Evolutionary conservation across 2,888 invertebrate species (phyloP).

Genomic region (Ceriagrion tenellum): DNA sequence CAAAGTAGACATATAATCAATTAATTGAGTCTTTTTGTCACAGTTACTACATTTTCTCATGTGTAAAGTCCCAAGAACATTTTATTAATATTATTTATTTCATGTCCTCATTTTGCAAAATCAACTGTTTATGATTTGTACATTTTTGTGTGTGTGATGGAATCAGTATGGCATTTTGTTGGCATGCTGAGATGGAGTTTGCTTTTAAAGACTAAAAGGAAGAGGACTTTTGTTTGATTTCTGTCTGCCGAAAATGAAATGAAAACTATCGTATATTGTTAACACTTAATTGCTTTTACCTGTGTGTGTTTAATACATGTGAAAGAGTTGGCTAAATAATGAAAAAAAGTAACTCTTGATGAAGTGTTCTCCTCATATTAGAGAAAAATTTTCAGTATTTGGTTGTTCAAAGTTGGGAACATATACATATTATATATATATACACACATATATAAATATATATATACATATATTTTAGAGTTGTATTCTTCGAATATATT

Average conservation of each 20-base stretch:
- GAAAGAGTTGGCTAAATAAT: constrained; percentile 11
- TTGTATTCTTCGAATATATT: constrained; percentile 67
- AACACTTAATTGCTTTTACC: constrained; percentile 12
- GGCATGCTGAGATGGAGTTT: not conserved
- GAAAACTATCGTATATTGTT: constrained; percentile 31
- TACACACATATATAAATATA: constrained; percentile 54
- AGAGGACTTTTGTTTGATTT: not conserved
- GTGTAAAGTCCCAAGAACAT: constrained; percentile 38
- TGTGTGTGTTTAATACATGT: constrained; percentile 40
- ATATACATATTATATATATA: constrained; percentile 61
- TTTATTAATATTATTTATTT: constrained; percentile 43
- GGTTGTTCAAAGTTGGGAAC: constrained; percentile 58
- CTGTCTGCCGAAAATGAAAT: constrained; percentile 8
- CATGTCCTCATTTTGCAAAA: constrained; percentile 21
- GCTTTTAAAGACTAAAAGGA: constrained; percentile 46
- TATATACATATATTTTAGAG: constrained; percentile 60
- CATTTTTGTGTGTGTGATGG: constrained; percentile 28
- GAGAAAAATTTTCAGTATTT: constrained; percentile 55
- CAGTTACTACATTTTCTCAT: not conserved
- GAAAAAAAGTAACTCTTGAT: constrained; percentile 49
- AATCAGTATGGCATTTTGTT: not conserved
- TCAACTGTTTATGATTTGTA: constrained; percentile 37
- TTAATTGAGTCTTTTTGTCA: constrained; percentile 24
- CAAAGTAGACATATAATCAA: constrained; percentile 32
- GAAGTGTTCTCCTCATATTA: constrained; percentile 37